A percentile compares a stretch with the other conserved stretches of the same genome.
phyloP scores from a whole-genome alignment of 2,797 vertebrate species.

The Sphenodon punctatus region DNA sequence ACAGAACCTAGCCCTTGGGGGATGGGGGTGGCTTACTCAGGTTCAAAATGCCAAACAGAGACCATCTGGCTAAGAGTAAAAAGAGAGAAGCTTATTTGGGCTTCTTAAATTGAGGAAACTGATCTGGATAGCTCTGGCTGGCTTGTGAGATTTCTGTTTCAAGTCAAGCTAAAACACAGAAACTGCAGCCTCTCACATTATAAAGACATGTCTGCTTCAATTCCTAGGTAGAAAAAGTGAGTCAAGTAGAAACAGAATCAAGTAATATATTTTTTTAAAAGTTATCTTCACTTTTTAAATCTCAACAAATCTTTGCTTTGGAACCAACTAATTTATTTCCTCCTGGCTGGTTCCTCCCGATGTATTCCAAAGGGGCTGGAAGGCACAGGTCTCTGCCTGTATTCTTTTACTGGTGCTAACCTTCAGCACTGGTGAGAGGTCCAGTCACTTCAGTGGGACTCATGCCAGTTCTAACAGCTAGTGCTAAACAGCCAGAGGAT shows the following conservation, averaged over 20 bases:
- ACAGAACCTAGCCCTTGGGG: neutral
- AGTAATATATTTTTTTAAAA: neutral
- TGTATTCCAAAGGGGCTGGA: no score
- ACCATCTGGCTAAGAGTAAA: neutral
- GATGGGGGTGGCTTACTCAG: no score
- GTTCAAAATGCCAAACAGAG: accelerated
- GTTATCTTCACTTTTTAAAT: neutral
- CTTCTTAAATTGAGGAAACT: neutral
- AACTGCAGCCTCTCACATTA: accelerated
- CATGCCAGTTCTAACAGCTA: no score
- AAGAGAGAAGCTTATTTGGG: neutral
- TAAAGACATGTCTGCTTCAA: neutral
- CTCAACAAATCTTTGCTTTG: neutral
- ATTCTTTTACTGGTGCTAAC: no score
- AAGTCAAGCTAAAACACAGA: neutral
- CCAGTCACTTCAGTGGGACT: no score
- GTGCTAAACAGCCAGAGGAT: no score
- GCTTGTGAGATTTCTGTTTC: neutral
- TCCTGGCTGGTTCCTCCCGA: no score
- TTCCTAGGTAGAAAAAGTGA: neutral
- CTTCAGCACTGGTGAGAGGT: no score
- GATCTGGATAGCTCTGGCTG: accelerated
- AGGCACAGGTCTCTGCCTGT: no score
- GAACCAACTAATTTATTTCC: neutral
- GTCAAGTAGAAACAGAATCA: neutral